Conservation (phyloP, 2,797 vertebrate species). For the Macropodus opercularis region DNA sequence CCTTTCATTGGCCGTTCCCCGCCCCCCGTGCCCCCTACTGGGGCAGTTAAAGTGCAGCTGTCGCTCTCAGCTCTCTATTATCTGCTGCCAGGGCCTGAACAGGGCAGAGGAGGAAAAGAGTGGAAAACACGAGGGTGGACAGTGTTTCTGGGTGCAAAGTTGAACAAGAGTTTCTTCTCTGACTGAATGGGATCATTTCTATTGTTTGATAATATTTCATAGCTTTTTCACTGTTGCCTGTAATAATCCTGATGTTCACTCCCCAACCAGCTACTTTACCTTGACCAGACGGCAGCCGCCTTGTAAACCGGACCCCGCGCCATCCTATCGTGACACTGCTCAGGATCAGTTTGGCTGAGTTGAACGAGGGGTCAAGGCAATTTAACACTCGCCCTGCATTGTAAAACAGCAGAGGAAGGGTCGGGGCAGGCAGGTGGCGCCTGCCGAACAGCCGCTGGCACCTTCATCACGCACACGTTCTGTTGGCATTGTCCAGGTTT, state of each 20-base stretch:
- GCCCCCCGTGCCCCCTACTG: slow-evolving; percentile 42
- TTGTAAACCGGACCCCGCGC: slow-evolving; percentile 56
- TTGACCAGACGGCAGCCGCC: slow-evolving; percentile 45
- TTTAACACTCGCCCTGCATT: slow-evolving; percentile 70
- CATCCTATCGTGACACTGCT: slow-evolving; percentile 62
- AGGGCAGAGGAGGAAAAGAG: slow-evolving; percentile 16
- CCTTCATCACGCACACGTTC: no score
- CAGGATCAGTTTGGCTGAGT: slow-evolving; percentile 62
- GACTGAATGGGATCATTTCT: no score
- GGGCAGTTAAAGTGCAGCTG: slow-evolving; percentile 75
- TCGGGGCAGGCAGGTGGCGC: slow-evolving; percentile 62
- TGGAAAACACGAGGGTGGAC: slow-evolving; percentile 22
- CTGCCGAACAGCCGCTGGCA: no score
- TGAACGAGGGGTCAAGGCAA: slow-evolving; percentile 78
- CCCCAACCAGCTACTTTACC: slow-evolving; percentile 39
- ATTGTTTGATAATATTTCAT: no score
- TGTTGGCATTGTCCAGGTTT: no score
- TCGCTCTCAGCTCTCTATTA: slow-evolving; percentile 56
- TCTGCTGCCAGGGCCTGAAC: slow-evolving; percentile 34
- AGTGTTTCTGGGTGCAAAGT: slow-evolving; percentile 62
- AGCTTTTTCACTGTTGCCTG: no score
- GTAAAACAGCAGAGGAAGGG: slow-evolving; percentile 48
- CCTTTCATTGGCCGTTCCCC: slow-evolving; percentile 48
- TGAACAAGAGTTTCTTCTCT: slow-evolving; percentile 62
- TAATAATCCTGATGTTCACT: slow-evolving; percentile 25